Evolutionary conservation across 2,888 invertebrate genomes (phyloP).

Genomic region (Magallana nippona): DNA sequence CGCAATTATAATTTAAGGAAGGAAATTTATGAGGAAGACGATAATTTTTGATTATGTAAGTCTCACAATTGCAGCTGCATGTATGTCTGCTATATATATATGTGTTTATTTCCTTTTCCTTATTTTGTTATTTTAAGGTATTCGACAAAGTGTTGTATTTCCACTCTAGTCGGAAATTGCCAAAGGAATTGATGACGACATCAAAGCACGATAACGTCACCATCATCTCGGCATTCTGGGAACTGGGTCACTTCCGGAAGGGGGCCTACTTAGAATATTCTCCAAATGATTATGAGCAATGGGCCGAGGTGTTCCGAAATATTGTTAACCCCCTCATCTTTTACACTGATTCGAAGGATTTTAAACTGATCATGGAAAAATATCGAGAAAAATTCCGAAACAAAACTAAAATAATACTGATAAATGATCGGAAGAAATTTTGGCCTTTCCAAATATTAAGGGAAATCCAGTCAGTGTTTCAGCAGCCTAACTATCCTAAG

Average conservation of each 20-base stretch:
- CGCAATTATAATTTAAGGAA: too few species aligned
- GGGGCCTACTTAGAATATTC: slow-evolving; percentile 42
- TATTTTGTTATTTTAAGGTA: neutral
- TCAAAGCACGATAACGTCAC: slow-evolving; percentile 49
- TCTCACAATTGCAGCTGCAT: too few species aligned
- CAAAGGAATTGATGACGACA: slow-evolving; percentile 8
- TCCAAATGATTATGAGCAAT: slow-evolving; percentile 49
- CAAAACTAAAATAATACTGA: slow-evolving; percentile 51
- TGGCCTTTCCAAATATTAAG: slow-evolving; percentile 58
- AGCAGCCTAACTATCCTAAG: slow-evolving; percentile 59
- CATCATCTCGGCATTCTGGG: slow-evolving; percentile 63
- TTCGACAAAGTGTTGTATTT: neutral
- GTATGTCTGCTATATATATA: too few species aligned
- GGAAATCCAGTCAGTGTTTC: slow-evolving; percentile 52
- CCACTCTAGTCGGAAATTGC: neutral
- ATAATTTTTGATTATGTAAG: too few species aligned
- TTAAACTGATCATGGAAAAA: slow-evolving; percentile 46
- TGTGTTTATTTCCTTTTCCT: too few species aligned
- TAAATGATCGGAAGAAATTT: slow-evolving; percentile 49
- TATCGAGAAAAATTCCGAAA: slow-evolving; percentile 43
- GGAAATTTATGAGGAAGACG: too few species aligned
- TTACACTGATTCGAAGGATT: slow-evolving; percentile 59
- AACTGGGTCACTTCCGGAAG: slow-evolving; percentile 59
- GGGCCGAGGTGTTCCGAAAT: slow-evolving; percentile 50
- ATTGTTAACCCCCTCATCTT: slow-evolving; percentile 59